Conservation (phyloP, 2,888 invertebrate genomes). For the Morpho deidamia region DNA sequence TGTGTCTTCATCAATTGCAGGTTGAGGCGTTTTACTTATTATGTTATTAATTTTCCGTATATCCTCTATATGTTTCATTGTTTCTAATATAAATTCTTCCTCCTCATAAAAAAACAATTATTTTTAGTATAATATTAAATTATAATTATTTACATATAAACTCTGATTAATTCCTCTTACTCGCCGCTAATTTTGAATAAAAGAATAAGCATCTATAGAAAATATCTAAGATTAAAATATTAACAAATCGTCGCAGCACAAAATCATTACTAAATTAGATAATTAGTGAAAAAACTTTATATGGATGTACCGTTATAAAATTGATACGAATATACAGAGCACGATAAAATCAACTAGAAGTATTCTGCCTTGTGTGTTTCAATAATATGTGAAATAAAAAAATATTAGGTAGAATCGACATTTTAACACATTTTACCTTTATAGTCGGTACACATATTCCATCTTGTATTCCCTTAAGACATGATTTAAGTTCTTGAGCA, state of each 20-base stretch:
- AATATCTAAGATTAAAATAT: too few relatives aligned
- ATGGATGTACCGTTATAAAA: too few relatives aligned
- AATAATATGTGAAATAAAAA: background rate
- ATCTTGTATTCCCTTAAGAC: slow-evolving; percentile 14
- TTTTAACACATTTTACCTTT: slow-evolving; percentile 10
- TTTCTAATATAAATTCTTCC: slow-evolving; percentile 10
- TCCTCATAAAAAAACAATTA: slow-evolving; percentile 11
- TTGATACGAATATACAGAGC: too few relatives aligned
- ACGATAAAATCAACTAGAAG: too few relatives aligned
- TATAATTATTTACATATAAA: background rate
- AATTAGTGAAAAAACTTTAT: too few relatives aligned
- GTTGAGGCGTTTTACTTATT: slow-evolving; percentile 13
- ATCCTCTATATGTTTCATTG: slow-evolving; percentile 20
- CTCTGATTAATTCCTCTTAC: too few relatives aligned
- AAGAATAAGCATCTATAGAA: too few relatives aligned
- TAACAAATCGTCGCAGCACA: too few relatives aligned
- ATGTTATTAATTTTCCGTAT: slow-evolving; percentile 18
- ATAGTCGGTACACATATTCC: slow-evolving; percentile 4
- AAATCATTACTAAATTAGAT: too few relatives aligned
- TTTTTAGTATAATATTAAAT: background rate
- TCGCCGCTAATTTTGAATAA: too few relatives aligned
- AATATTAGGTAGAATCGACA: background rate
- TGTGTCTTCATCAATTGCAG: slow-evolving; percentile 4
- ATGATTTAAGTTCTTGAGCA: slow-evolving; percentile 12
- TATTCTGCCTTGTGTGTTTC: too few relatives aligned